phyloP scores from a whole-genome alignment of 2,888 invertebrate genomes.

The Erpobdella octoculata region DNA sequence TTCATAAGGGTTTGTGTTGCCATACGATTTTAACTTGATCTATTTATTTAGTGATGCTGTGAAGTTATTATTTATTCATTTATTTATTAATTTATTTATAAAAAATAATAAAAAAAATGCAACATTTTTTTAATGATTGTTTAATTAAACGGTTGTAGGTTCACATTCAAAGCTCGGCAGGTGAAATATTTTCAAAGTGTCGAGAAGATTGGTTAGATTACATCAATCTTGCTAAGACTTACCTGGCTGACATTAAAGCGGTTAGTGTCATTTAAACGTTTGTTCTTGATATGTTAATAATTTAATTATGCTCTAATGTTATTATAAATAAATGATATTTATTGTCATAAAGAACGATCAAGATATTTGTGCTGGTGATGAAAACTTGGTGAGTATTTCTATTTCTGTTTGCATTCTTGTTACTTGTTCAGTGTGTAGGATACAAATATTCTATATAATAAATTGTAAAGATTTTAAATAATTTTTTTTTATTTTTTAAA shows the following conservation, averaged over 20 bases:
- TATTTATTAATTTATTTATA: neutral
- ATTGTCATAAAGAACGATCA: neutral
- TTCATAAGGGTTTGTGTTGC: no score
- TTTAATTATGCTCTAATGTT: neutral
- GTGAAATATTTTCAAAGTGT: neutral
- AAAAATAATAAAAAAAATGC: no score
- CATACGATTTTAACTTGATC: no score
- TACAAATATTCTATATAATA: no score
- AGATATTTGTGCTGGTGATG: no score
- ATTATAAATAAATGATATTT: neutral
- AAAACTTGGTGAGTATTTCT: no score
- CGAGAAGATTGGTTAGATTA: constrained; percentile 5
- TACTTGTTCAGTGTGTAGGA: no score
- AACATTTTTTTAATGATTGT: neutral
- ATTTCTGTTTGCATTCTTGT: no score
- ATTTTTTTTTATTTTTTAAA: no score
- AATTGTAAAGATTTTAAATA: no score
- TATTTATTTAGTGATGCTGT: neutral
- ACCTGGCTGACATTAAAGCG: neutral
- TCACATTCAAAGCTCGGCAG: neutral
- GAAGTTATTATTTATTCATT: neutral
- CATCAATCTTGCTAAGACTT: neutral
- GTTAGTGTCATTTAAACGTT: neutral
- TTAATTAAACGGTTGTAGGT: neutral
- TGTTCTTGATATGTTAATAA: neutral